Base-by-base conservation (phyloP, 2,888 invertebrate species). In the Apeira syringaria region DNA sequence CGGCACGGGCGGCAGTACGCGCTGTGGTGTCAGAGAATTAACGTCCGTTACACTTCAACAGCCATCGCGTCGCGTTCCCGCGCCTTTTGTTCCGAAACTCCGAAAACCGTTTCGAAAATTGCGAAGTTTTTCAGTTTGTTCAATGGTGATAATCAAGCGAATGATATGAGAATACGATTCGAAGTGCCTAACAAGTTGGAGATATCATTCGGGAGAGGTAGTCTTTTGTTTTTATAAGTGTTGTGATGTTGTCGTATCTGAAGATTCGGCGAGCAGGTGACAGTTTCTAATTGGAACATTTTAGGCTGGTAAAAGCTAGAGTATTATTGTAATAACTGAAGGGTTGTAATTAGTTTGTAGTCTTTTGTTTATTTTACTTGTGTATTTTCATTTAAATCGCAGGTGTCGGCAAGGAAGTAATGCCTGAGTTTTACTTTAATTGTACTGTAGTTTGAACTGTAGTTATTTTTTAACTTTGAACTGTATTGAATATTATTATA, bases 171-270 rank as follows among this genome's bases (percentile, higher is more conserved):
- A 77, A 89, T 89, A 73, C 76, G 87, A 43, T 89, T 85, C 61
- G 88, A 89, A 72, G 89, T 87, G 76, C 89, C 89, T 46, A 89
- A 89, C 64, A 88, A 82, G 65, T 85, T 89, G 87, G 89, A 89
- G 81, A 88, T 89, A 62, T 71, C 76, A 60, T 87, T 89, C 56
- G 84, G 84, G 64, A 76, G 80, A 80, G 84, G 83, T 78, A 72
- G 65, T 66, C 64, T 67, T 68, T 62, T 61, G 31, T 51, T 68
- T 59, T 7, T 45, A 24, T 31, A 39, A 15, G 44, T 62, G 59
- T 61, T 58, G 27, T 35, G 48, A 26, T 41, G 47, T 31, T 45
- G 33, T 43, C 35, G 31, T 17, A 25, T 47, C 37, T 38, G 41
- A 41, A 34, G 41, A 35, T 33, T 42, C 31, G 48, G 35, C 47